phyloP scores from a whole-genome alignment of 2,888 invertebrate species.

The Teleogryllus oceanicus region DNA sequence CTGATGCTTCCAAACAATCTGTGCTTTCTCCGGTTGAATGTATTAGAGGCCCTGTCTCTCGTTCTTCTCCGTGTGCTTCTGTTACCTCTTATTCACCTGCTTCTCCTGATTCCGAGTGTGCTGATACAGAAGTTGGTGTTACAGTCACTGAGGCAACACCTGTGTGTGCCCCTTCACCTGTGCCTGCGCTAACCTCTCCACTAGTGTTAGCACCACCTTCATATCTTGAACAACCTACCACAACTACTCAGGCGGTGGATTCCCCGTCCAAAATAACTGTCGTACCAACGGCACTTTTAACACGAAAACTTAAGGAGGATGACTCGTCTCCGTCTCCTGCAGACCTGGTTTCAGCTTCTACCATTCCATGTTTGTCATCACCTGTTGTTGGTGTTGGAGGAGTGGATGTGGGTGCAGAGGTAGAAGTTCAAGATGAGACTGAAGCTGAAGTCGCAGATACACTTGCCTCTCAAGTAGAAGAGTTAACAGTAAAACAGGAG shows the following conservation, averaged over 20 bases:
- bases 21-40: background rate
- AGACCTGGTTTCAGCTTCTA: background rate
- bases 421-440: background rate
- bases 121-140: background rate
- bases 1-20: background rate
- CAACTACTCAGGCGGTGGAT: background rate
- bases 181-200: constrained; percentile 19
- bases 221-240: background rate
- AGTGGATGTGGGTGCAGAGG: background rate
- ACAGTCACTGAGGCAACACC: constrained; percentile 1
- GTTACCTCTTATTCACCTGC: constrained; percentile 1
- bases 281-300: too few relatives aligned
- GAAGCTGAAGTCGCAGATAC: constrained; percentile 3
- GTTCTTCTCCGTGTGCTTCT: background rate
- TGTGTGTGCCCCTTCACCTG: background rate
- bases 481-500: background rate
- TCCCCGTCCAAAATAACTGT: background rate
- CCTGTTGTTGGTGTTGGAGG: background rate
- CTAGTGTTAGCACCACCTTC: background rate
- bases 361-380: background rate
- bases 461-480: background rate
- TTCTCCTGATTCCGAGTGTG: background rate
- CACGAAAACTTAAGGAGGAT: too few relatives aligned
- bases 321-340: background rate
- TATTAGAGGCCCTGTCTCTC: background rate